These are phyloP conservation scores for Mesocricetus auratus DNA, from an alignment of 2,113 vertebrate species.

Conservation along the genomic window DNA sequence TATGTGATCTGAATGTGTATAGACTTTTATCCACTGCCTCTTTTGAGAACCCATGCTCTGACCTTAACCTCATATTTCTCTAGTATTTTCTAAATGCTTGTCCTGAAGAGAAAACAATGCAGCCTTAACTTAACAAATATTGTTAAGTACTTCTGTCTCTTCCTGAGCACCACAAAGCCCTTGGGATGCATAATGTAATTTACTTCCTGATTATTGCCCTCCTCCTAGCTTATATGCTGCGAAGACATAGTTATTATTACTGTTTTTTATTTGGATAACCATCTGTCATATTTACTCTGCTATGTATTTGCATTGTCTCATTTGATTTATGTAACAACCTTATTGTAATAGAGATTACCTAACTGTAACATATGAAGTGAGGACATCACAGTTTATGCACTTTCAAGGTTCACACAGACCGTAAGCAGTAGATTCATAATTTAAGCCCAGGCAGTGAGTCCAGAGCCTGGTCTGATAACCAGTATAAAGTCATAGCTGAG, in stretches of 20 bases:
- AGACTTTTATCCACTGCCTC: neutral
- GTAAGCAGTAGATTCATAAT: neutral
- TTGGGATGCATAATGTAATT: neutral
- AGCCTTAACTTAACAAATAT: neutral
- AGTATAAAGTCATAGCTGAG: constrained; percentile 9
- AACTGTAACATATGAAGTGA: constrained; percentile 34
- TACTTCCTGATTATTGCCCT: neutral
- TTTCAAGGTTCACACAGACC: neutral
- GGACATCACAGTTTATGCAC: neutral
- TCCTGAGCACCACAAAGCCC: neutral
- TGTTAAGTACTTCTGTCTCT: neutral
- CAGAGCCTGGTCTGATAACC: neutral
- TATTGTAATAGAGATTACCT: constrained; percentile 27
- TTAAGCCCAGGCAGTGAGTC: neutral
- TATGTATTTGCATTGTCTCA: constrained; percentile 23
- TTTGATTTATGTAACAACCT: constrained; percentile 42
- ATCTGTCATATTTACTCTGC: neutral
- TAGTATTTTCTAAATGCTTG: constrained; percentile 26
- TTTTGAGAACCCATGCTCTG: constrained; percentile 4
- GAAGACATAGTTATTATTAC: neutral
- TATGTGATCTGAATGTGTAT: neutral
- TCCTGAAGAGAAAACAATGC: neutral
- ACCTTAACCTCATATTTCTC: neutral
- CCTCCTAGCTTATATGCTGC: neutral
- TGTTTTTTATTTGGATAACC: neutral